Conservation (phyloP, 2,113 vertebrate species). For the Leiothrix lutea region DNA sequence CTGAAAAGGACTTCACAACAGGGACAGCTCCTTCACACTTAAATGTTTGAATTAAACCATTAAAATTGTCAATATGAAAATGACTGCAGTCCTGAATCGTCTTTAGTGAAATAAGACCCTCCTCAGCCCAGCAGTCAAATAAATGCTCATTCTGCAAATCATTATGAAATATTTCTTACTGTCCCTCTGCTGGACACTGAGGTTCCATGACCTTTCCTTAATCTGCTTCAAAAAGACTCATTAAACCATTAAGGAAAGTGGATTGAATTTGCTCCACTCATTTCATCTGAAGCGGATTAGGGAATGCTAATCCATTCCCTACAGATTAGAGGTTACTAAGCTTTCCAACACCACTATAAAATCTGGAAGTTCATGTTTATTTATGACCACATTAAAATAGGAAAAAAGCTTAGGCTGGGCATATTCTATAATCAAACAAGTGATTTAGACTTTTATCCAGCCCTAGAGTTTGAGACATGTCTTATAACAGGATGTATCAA, state of each 20-base stretch:
- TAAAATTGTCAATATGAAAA: background rate
- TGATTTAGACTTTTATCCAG: background rate
- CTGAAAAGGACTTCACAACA: background rate
- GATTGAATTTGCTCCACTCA: conserved; percentile 22
- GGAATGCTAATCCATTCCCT: conserved; percentile 1
- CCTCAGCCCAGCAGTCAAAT: background rate
- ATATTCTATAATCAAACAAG: background rate
- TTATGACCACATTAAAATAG: background rate
- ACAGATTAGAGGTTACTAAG: background rate
- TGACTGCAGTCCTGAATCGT: background rate
- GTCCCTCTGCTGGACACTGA: background rate
- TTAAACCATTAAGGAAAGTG: conserved; percentile 42
- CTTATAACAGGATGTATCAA: background rate
- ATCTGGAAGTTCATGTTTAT: background rate
- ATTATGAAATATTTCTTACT: background rate
- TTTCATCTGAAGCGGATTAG: background rate
- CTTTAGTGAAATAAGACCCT: background rate
- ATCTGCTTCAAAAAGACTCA: conserved; percentile 17
- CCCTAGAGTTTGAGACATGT: background rate
- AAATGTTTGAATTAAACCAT: background rate
- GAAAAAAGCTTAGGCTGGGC: background rate
- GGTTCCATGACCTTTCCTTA: background rate
- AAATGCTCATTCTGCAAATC: background rate
- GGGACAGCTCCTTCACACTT: background rate
- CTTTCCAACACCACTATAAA: background rate